phyloP scores from a whole-genome alignment of 2,113 vertebrate genomes.

The Strix aluco region DNA sequence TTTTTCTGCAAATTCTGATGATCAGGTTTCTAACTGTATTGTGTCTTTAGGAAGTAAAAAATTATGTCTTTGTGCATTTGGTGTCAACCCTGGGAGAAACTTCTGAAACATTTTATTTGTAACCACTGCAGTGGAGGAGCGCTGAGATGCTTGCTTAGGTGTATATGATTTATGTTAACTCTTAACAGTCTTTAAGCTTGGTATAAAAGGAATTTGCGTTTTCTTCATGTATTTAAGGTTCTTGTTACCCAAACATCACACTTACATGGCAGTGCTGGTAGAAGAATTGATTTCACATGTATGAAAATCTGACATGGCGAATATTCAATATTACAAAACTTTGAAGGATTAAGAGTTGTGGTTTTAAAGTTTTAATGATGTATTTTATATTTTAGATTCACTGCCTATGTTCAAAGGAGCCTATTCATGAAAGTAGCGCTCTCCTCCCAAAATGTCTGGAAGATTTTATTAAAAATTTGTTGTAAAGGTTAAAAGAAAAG shows the following conservation, averaged over 20 bases:
- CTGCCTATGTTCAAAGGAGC: not conserved
- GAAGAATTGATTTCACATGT: not conserved
- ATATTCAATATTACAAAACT: not conserved
- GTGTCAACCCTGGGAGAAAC: not conserved
- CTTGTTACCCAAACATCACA: not conserved
- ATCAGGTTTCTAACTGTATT: not conserved
- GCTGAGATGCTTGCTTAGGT: not conserved
- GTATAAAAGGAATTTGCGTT: not conserved
- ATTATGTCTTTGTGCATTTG: not conserved
- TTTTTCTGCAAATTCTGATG: not conserved
- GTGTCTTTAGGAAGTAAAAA: not conserved
- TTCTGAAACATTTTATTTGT: not conserved
- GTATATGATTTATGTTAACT: not conserved
- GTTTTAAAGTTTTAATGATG: not conserved
- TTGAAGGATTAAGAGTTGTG: not conserved
- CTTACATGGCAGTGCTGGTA: not conserved
- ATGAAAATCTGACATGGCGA: not conserved
- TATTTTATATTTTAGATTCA: not conserved
- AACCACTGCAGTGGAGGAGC: not conserved
- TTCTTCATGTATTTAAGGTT: not conserved
- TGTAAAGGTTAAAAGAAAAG: not conserved
- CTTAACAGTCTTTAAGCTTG: not conserved
- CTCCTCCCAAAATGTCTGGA: not conserved
- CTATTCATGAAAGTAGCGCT: not conserved
- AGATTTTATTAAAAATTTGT: not conserved